These are phyloP conservation scores for Cantharis rustica DNA, from an alignment of 2,888 invertebrate species.

Conservation along the genomic window DNA sequence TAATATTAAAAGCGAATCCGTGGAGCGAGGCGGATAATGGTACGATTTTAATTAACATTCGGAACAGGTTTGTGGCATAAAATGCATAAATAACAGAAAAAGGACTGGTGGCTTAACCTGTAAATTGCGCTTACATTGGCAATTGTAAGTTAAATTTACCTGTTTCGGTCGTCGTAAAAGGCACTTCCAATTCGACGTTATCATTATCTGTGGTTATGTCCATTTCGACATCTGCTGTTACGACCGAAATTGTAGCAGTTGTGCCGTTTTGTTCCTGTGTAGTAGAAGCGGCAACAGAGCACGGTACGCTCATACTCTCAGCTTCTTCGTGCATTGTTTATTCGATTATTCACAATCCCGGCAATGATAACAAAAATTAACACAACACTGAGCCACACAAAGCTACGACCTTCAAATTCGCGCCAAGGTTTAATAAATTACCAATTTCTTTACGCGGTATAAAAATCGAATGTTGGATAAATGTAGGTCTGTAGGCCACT, in stretches of 20 bases:
- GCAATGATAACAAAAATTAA: conserved; percentile 55
- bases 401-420: conserved; percentile 57
- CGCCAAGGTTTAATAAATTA: conserved; percentile 57
- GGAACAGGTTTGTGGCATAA: conserved; percentile 34
- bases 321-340: conserved; percentile 72
- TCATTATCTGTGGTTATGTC: conserved; percentile 61
- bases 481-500: conserved; percentile 91
- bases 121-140: conserved; percentile 36
- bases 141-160: conserved; percentile 57
- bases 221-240: conserved; percentile 58
- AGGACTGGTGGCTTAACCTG: conserved; percentile 41
- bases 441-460: conserved; percentile 58
- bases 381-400: conserved; percentile 54
- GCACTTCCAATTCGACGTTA: conserved; percentile 66
- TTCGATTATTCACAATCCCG: conserved; percentile 54
- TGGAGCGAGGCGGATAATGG: conserved; percentile 11
- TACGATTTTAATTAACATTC: conserved; percentile 30
- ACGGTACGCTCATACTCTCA: conserved; percentile 70
- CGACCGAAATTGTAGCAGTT: conserved; percentile 51
- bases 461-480: conserved; percentile 69
- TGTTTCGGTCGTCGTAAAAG: conserved; percentile 62
- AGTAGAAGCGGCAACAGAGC: conserved; percentile 68
- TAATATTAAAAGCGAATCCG: conserved; percentile 16
- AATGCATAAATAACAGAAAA: conserved; percentile 19
- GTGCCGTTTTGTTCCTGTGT: conserved; percentile 55